These are phyloP conservation scores for Hozukius guyotensis DNA, from an alignment of 2,797 vertebrate genomes.

Conservation along the genomic window DNA sequence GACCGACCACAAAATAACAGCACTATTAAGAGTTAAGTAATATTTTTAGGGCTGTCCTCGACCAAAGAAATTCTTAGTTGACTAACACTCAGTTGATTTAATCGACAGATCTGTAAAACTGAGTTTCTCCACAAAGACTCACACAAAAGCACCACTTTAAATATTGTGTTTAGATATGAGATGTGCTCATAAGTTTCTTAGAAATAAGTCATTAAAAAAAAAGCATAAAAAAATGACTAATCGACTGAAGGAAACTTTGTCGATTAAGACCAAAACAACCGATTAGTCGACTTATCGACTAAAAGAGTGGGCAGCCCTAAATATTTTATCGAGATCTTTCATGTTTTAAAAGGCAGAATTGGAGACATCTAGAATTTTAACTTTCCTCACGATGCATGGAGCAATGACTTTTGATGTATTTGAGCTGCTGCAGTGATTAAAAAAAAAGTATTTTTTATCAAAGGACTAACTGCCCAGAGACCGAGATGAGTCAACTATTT, in stretches of 20 bases:
- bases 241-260: fast-evolving
- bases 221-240: too few species aligned
- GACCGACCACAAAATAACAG: neutral
- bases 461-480: neutral
- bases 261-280: too few species aligned
- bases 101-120: too few species aligned
- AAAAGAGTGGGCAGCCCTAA: fast-evolving
- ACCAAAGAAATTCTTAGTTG: too few species aligned
- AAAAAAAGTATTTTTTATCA: neutral
- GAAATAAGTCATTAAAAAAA: too few species aligned
- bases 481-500: neutral
- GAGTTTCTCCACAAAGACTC: too few species aligned
- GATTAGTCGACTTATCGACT: too few species aligned
- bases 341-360: neutral
- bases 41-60: neutral
- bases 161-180: too few species aligned
- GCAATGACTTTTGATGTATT: neutral
- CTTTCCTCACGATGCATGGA: fast-evolving
- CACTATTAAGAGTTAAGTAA: neutral
- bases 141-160: too few species aligned
- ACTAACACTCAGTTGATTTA: too few species aligned
- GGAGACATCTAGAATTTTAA: neutral
- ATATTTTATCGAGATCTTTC: neutral
- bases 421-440: neutral
- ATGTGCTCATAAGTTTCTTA: too few species aligned